These are phyloP conservation scores for Erynnis tages DNA, from an alignment of 2,888 invertebrate genomes.

Conservation along the genomic window DNA sequence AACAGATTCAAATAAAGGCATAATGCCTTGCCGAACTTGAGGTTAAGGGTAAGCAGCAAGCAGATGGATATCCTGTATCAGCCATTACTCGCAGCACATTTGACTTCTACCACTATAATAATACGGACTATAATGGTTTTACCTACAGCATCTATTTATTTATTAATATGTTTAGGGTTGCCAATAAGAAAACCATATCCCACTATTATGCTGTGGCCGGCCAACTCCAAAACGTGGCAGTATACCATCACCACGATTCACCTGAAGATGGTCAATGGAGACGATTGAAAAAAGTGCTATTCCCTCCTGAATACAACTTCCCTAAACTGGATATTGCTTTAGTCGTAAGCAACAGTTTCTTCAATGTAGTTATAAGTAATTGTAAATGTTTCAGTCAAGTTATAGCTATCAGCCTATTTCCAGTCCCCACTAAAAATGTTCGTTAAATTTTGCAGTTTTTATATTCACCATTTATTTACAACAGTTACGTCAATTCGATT, in stretches of 20 bases:
- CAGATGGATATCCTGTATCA: no score
- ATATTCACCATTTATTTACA: constrained; percentile 36
- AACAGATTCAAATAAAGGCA: no score
- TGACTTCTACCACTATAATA: no score
- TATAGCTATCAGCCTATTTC: background rate
- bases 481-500: constrained; percentile 42
- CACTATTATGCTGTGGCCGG: constrained; percentile 50
- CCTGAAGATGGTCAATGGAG: constrained; percentile 51
- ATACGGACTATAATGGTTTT: no score
- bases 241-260: constrained; percentile 26
- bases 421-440: background rate
- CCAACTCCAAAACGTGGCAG: constrained; percentile 41
- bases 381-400: background rate
- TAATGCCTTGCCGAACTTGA: no score
- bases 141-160: no score
- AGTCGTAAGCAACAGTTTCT: constrained; percentile 41
- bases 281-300: constrained; percentile 35
- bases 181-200: constrained; percentile 19
- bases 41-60: no score
- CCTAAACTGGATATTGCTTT: constrained; percentile 53
- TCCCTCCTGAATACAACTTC: constrained; percentile 46
- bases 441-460: constrained; percentile 41
- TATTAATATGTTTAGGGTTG: background rate
- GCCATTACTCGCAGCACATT: no score
- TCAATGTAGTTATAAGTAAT: background rate